Evolutionary conservation across 2,113 vertebrate species (phyloP).

Genomic region (Stigmatopora argus): DNA sequence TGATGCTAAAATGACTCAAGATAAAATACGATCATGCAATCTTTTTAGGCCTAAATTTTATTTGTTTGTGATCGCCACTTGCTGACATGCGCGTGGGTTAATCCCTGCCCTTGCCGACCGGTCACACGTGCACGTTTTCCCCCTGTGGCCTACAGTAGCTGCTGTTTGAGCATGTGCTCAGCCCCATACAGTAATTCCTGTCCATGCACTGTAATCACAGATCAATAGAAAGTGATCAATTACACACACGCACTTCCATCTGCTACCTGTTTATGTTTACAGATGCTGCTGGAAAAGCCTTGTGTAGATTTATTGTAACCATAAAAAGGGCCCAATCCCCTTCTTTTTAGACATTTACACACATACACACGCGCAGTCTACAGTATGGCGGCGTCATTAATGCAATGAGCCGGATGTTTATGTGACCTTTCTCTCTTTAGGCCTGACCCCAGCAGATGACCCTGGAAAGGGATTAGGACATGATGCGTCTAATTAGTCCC

Average conservation of each 20-base stretch:
- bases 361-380: not conserved
- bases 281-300: not conserved
- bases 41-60: no score
- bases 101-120: conserved; percentile 52
- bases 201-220: conserved; percentile 21
- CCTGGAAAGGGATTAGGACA: conserved; percentile 63
- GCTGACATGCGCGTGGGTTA: conserved; percentile 16
- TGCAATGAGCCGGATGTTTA: conserved; percentile 57
- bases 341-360: conserved; percentile 10
- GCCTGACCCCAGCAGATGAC: conserved; percentile 59
- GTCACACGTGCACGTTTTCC: conserved; percentile 50
- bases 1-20: no score
- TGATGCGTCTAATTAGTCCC: conserved; percentile 53
- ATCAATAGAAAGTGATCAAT: conserved; percentile 48
- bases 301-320: not conserved
- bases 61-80: no score
- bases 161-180: conserved; percentile 35
- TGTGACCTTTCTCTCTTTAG: conserved; percentile 62
- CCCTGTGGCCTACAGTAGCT: conserved; percentile 59
- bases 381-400: conserved; percentile 55
- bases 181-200: conserved; percentile 54
- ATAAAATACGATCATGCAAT: no score
- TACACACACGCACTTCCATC: conserved; percentile 3
- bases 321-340: not conserved
- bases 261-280: not conserved